phyloP scores from a whole-genome alignment of 1,140 invertebrate species.

The Gonioctena quinquepunctata region DNA sequence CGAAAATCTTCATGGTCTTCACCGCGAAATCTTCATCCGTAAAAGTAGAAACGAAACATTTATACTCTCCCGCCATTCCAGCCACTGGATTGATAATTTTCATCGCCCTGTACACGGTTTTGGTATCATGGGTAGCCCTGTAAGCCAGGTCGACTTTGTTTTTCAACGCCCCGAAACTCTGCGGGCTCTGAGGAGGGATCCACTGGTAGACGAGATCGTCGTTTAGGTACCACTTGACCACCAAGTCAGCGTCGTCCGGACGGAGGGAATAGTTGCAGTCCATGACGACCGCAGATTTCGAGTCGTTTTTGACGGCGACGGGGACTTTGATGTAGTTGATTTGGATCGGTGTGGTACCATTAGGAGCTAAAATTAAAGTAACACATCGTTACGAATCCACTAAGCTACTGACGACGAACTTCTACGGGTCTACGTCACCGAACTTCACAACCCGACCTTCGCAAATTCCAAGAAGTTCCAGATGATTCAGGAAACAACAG shows the following conservation, averaged over 20 bases:
- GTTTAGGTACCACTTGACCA: slow-evolving; percentile 73
- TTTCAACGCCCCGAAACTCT: slow-evolving; percentile 53
- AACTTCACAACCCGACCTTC: too few relatives aligned
- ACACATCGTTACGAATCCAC: too few relatives aligned
- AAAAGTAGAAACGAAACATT: slow-evolving; percentile 68
- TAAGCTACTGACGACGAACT: too few relatives aligned
- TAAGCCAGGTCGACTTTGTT: slow-evolving; percentile 66
- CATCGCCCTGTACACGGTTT: slow-evolving; percentile 68
- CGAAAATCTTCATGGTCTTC: slow-evolving; percentile 68
- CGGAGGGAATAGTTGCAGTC: slow-evolving; percentile 68
- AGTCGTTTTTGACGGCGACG: slow-evolving; percentile 62
- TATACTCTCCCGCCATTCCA: slow-evolving; percentile 69
- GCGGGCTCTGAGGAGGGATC: slow-evolving; percentile 63
- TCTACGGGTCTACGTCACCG: too few relatives aligned
- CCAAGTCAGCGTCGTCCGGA: slow-evolving; percentile 61
- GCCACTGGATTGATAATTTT: slow-evolving; percentile 68
- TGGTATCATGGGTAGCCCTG: slow-evolving; percentile 61
- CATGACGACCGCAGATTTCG: slow-evolving; percentile 61
- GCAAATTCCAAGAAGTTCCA: too few relatives aligned
- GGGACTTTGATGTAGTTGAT: slow-evolving; percentile 67
- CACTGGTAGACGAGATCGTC: slow-evolving; percentile 69
- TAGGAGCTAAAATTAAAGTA: slow-evolving; percentile 18
- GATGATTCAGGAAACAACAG: too few relatives aligned
- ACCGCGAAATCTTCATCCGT: slow-evolving; percentile 62
- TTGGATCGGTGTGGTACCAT: slow-evolving; percentile 46